Conservation (phyloP, 2,888 invertebrate species). For the Lepidochitona cinerea region DNA sequence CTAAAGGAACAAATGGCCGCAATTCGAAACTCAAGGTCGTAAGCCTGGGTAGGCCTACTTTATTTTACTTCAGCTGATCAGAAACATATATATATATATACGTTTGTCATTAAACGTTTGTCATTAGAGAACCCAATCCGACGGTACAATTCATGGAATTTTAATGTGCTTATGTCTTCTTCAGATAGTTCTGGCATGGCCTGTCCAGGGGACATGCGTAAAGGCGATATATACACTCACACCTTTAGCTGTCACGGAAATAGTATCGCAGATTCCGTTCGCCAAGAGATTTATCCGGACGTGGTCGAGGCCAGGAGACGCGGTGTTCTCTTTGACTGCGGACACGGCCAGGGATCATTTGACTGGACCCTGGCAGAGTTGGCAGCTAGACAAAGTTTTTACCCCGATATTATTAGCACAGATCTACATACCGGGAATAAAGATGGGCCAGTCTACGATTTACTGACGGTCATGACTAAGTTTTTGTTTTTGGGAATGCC, state of each 20-base stretch:
- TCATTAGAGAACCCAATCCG: too few species aligned
- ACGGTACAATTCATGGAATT: neutral
- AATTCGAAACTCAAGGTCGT: too few species aligned
- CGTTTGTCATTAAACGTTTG: too few species aligned
- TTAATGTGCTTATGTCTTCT: neutral
- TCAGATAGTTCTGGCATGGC: constrained; percentile 17
- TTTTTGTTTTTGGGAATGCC: constrained; percentile 61
- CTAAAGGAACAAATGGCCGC: too few species aligned
- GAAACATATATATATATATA: too few species aligned
- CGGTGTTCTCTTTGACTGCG: constrained; percentile 60
- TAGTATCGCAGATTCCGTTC: constrained; percentile 41
- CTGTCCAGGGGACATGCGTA: constrained; percentile 49
- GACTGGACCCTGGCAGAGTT: constrained; percentile 57
- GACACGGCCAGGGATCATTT: constrained; percentile 61
- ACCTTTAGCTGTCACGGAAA: constrained; percentile 44
- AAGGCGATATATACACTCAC: constrained; percentile 63
- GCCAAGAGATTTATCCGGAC: constrained; percentile 31
- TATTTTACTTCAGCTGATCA: too few species aligned
- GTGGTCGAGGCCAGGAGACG: constrained; percentile 52
- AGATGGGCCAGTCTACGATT: constrained; percentile 58
- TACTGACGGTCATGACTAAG: constrained; percentile 57
- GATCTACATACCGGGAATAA: constrained; percentile 54
- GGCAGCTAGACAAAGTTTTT: constrained; percentile 44
- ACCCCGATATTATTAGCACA: constrained; percentile 56
- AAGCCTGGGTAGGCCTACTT: too few species aligned